phyloP scores from a whole-genome alignment of 1,140 invertebrate species.

The Holcopasites calliopsidis region DNA sequence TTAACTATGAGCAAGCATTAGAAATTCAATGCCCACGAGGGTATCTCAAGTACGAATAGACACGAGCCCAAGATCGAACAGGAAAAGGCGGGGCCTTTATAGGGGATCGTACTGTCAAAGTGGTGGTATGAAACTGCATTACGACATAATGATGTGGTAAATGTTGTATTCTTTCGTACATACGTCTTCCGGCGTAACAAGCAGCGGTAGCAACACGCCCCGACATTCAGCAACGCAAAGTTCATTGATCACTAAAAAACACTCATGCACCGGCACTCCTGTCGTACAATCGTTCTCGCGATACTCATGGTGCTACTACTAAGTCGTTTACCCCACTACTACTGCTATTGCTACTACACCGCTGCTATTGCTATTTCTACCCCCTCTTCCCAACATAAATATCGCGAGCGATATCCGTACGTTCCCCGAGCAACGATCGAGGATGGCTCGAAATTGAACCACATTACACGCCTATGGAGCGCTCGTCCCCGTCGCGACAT shows the following conservation, averaged over 20 bases:
- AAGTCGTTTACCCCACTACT: constrained; percentile 15
- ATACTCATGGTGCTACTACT: constrained; percentile 11
- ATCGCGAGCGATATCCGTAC: background rate
- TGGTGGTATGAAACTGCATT: background rate
- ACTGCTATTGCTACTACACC: too few relatives aligned
- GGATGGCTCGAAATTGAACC: constrained; percentile 36
- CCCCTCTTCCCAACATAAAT: constrained; percentile 2
- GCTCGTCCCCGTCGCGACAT: constrained; percentile 31
- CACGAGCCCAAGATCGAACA: background rate
- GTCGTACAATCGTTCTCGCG: constrained; percentile 25
- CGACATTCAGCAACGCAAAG: constrained; percentile 65
- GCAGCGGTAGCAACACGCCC: constrained; percentile 60
- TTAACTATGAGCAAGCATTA: too few relatives aligned
- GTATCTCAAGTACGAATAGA: background rate
- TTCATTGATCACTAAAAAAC: constrained; percentile 72
- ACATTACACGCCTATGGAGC: constrained; percentile 41
- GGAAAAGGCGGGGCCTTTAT: constrained; percentile 26
- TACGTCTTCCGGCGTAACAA: constrained; percentile 43
- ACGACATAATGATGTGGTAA: background rate
- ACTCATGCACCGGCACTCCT: constrained; percentile 54
- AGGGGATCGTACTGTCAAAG: background rate
- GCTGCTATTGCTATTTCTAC: too few relatives aligned
- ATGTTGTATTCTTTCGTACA: constrained; percentile 24
- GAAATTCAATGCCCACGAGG: background rate
- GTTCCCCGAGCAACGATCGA: constrained; percentile 17